phyloP scores from a whole-genome alignment of 2,113 vertebrate species.

The Limanda limanda region DNA sequence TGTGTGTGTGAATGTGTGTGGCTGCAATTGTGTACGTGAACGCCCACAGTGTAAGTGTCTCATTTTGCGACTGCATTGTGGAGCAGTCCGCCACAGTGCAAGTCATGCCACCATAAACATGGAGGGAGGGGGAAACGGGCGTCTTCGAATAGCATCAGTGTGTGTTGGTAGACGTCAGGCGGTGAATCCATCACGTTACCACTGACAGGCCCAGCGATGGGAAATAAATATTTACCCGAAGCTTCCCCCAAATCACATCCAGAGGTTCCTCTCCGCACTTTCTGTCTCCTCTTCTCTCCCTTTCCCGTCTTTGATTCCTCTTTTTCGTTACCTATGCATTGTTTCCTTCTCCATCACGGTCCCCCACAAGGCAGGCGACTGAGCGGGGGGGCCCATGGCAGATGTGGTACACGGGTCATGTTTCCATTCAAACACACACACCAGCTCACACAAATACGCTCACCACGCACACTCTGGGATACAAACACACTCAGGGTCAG shows the following conservation, averaged over 20 bases:
- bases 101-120: conserved; percentile 73
- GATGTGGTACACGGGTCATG: conserved; percentile 54
- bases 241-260: conserved; percentile 79
- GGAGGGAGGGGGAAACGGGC: conserved; percentile 34
- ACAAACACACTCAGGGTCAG: conserved; percentile 39
- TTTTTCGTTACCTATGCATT: conserved; percentile 23
- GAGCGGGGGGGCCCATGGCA: conserved; percentile 33
- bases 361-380: conserved; percentile 18
- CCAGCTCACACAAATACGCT: conserved; percentile 10
- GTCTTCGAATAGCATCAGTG: conserved; percentile 72
- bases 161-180: conserved; percentile 72
- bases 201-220: conserved; percentile 76
- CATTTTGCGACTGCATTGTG: conserved; percentile 67
- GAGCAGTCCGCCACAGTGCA: conserved; percentile 54
- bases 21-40: conserved; percentile 32
- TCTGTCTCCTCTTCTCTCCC: conserved; percentile 15
- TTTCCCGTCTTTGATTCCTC: neutral
- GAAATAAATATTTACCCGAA: conserved; percentile 81
- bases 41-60: conserved; percentile 58
- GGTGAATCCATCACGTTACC: conserved; percentile 75
- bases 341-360: conserved; percentile 19
- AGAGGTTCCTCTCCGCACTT: conserved; percentile 61
- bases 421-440: conserved; percentile 60
- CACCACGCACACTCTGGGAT: conserved; percentile 26
- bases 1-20: conserved; percentile 33